Percentiles rank a stretch among this genome's conserved stretches.
Evolutionary conservation across 2,797 vertebrate species (phyloP).

Genomic region (Avahi laniger): DNA sequence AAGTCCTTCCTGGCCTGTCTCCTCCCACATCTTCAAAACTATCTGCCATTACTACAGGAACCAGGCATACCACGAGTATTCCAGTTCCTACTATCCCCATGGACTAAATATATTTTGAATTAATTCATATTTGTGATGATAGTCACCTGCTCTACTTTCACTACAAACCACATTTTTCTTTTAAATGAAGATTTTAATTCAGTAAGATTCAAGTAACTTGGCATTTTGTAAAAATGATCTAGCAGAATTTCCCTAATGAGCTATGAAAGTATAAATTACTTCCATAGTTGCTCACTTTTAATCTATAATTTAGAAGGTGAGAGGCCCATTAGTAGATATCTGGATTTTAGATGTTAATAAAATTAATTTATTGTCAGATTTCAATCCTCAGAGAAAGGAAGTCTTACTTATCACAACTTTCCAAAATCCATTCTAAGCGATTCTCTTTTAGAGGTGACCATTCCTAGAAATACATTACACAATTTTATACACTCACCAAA

Average conservation of each 20-base stretch:
- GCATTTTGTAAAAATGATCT: slow-evolving; percentile 48
- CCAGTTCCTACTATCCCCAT: no score
- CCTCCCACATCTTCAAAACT: background rate
- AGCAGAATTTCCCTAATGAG: slow-evolving; percentile 67
- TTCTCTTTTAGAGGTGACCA: background rate
- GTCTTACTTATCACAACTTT: slow-evolving; percentile 1
- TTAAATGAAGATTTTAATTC: slow-evolving; percentile 23
- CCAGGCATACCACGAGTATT: background rate
- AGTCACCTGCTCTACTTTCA: background rate
- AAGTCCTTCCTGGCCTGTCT: background rate
- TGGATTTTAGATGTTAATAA: slow-evolving; percentile 2
- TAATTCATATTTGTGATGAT: slow-evolving; percentile 24
- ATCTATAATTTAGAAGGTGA: slow-evolving; percentile 62
- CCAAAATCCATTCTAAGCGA: background rate
- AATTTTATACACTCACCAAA: background rate
- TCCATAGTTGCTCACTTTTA: slow-evolving; percentile 36
- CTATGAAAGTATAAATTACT: slow-evolving; percentile 64
- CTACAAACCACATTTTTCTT: background rate
- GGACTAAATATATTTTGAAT: slow-evolving; percentile 26
- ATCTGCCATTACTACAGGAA: background rate
- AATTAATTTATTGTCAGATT: slow-evolving; percentile 58
- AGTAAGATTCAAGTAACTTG: slow-evolving; percentile 37
- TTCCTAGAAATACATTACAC: background rate
- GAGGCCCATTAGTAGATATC: slow-evolving; percentile 21
- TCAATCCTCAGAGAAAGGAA: slow-evolving; percentile 37